Evolutionary conservation across 2,888 invertebrate species (phyloP).

Genomic region (Nebria brevicollis): DNA sequence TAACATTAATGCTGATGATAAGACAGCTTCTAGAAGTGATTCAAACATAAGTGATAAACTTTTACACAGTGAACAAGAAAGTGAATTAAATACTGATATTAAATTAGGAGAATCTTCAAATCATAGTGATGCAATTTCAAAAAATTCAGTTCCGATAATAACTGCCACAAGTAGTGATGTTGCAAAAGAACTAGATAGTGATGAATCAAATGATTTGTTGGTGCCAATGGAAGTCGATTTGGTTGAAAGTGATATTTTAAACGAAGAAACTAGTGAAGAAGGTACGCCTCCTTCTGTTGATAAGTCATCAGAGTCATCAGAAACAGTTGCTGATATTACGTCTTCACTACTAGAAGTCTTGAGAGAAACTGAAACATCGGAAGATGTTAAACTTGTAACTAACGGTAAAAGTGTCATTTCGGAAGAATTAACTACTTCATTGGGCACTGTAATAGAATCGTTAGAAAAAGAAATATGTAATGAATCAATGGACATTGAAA

Average conservation of each 20-base stretch:
- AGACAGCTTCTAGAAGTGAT: not conserved
- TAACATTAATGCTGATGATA: not conserved
- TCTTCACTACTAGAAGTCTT: constrained; percentile 53
- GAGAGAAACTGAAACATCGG: constrained; percentile 55
- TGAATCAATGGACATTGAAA: constrained; percentile 3
- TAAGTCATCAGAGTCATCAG: constrained; percentile 52
- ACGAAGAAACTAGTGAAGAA: constrained; percentile 6
- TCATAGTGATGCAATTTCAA: not conserved
- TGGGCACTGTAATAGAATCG: not conserved
- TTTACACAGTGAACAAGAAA: not conserved
- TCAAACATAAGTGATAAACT: not conserved
- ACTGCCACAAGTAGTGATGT: not conserved
- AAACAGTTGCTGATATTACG: constrained; percentile 48
- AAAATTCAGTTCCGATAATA: not conserved
- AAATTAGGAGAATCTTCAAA: constrained; percentile 8
- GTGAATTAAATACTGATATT: too few species aligned
- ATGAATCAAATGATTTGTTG: constrained; percentile 2
- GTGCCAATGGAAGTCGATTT: constrained; percentile 27
- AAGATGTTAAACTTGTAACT: constrained; percentile 51
- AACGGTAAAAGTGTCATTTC: constrained; percentile 44
- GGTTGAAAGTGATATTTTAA: constrained; percentile 22
- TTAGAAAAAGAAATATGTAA: not conserved
- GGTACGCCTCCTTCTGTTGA: not conserved
- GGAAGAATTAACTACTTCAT: constrained; percentile 1
- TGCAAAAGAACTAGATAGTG: not conserved